These are phyloP conservation scores for Trigoniulus corallinus DNA, from an alignment of 1,140 invertebrate species.

Conservation along the genomic window DNA sequence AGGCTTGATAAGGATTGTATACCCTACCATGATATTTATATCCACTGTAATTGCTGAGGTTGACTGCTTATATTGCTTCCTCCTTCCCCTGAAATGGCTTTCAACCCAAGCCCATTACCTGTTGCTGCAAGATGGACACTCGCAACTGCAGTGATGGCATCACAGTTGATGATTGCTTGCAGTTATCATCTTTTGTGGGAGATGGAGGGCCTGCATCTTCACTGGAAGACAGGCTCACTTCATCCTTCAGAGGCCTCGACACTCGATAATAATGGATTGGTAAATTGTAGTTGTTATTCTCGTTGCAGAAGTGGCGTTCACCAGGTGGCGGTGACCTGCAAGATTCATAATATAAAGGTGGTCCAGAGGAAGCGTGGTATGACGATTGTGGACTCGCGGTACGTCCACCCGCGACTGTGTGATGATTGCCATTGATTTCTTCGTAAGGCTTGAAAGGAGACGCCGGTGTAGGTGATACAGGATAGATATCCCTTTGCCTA, in stretches of 20 bases:
- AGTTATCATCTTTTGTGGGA: neutral
- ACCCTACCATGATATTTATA: neutral
- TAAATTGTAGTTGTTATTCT: neutral
- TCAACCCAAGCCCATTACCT: no score
- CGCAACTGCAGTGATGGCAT: neutral
- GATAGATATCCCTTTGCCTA: neutral
- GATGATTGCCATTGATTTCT: neutral
- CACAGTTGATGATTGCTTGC: neutral
- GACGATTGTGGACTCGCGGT: neutral
- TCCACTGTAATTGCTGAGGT: no score
- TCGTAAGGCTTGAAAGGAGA: neutral
- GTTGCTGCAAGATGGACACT: neutral
- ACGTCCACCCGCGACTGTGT: no score
- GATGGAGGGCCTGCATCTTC: neutral
- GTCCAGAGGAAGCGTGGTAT: neutral
- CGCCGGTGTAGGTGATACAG: neutral
- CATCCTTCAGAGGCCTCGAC: neutral
- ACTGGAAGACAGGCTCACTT: neutral
- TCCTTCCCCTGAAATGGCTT: neutral
- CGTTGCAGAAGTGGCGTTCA: neutral
- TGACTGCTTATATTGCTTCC: neutral
- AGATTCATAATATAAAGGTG: neutral
- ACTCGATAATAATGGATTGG: neutral
- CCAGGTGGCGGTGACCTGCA: neutral
- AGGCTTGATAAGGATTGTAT: neutral